A percentile compares a stretch with the other conserved stretches of the same genome.
phyloP scores from a whole-genome alignment of 2,797 vertebrate species.

The Okamejei kenojei region DNA sequence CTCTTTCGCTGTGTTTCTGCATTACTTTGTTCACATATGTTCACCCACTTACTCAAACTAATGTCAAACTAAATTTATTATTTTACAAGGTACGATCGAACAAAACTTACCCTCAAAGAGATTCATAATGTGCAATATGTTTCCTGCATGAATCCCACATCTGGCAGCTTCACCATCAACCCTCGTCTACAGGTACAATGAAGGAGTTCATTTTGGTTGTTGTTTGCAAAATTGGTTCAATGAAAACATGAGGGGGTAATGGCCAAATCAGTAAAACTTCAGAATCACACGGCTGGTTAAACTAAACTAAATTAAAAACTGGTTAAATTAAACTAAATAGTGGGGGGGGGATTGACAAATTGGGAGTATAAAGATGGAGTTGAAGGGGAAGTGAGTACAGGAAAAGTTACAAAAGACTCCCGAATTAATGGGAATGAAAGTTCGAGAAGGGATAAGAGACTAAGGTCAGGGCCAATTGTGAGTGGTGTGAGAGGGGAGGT shows the following conservation, averaged over 20 bases:
- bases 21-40: neutral
- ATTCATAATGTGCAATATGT: conserved; percentile 83
- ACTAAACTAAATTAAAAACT: no score
- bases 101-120: conserved; percentile 82
- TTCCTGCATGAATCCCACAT: conserved; percentile 90
- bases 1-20: neutral
- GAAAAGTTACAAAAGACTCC: no score
- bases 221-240: neutral
- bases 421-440: no score
- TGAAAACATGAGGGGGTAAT: neutral
- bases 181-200: conserved; percentile 79
- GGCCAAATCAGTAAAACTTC: neutral
- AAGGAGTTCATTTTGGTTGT: neutral
- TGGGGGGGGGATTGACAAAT: no score
- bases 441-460: no score
- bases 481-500: no score
- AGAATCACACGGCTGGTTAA: no score
- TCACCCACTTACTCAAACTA: neutral
- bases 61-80: neutral
- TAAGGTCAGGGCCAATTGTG: no score
- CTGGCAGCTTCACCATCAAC: conserved; percentile 92
- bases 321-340: no score
- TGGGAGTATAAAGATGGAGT: no score
- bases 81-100: conserved; percentile 80
- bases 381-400: no score